phyloP scores from a whole-genome alignment of 2,888 invertebrate genomes.

The Opisthograptis luteolata region DNA sequence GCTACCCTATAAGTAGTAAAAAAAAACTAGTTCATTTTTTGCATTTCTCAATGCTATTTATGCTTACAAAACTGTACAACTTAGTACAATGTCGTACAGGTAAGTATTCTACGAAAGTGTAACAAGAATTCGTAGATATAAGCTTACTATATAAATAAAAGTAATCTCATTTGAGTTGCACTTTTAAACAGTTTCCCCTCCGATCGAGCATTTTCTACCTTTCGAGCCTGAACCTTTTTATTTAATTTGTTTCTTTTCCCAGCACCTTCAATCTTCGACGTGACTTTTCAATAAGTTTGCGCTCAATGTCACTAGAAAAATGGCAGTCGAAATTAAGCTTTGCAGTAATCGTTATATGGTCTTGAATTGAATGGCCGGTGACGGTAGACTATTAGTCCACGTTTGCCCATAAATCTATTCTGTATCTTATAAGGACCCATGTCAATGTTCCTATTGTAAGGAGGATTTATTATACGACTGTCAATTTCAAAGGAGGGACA shows the following conservation, averaged over 20 bases:
- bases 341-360: neutral
- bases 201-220: constrained; percentile 7
- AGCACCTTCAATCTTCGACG: constrained; percentile 12
- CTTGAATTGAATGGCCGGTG: neutral
- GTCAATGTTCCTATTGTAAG: constrained; percentile 21
- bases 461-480: constrained; percentile 16
- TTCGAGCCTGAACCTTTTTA: constrained; percentile 1
- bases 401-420: constrained; percentile 15
- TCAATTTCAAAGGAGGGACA: constrained; percentile 11
- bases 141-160: too few relatives aligned
- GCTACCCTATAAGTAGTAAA: too few relatives aligned
- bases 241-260: constrained; percentile 16
- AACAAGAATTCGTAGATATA: too few relatives aligned
- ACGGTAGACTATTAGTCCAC: constrained; percentile 7
- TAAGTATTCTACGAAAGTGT: too few relatives aligned
- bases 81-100: too few relatives aligned
- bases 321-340: neutral
- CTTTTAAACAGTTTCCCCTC: constrained; percentile 7
- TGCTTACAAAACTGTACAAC: too few relatives aligned
- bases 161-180: neutral
- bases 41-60: too few relatives aligned
- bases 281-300: constrained; percentile 16
- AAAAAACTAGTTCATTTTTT: too few relatives aligned
- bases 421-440: constrained; percentile 19
- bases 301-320: neutral